Percentiles rank a stretch among this genome's conserved stretches.
These are phyloP conservation scores for Cyanoramphus novaezelandiae DNA, from an alignment of 2,113 vertebrate species.

Conservation along the genomic window DNA sequence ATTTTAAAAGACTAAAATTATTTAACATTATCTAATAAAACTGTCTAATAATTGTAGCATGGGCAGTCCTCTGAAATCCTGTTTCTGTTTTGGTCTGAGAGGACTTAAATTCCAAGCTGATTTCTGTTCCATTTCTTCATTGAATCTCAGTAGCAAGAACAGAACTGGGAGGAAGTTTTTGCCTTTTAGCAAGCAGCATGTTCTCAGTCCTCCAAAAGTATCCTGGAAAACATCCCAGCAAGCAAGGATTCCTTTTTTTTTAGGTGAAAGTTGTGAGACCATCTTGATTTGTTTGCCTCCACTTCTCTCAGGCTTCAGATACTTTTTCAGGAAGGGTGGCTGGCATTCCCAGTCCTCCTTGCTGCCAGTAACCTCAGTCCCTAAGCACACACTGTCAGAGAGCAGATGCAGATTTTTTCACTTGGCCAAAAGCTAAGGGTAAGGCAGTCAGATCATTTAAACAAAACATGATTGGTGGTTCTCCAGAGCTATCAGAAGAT, in stretches of 20 bases:
- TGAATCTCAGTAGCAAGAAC: not conserved
- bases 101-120: not conserved
- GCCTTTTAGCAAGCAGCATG: not conserved
- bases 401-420: not conserved
- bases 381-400: not conserved
- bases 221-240: not conserved
- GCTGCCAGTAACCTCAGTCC: not conserved
- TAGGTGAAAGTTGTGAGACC: not conserved
- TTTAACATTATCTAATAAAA: not conserved
- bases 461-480: not conserved
- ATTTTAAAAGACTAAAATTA: not conserved
- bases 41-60: not conserved
- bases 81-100: not conserved
- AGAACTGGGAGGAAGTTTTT: not conserved
- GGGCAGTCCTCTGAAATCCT: not conserved
- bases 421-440: not conserved
- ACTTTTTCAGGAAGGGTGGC: not conserved
- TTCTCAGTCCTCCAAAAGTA: not conserved
- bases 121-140: not conserved
- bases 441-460: not conserved
- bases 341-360: not conserved
- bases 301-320: not conserved
- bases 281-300: not conserved
- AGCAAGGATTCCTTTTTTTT: not conserved
- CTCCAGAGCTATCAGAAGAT: not conserved